Evolutionary conservation across 2,888 invertebrate genomes (phyloP).

Genomic region (Mythimna loreyi): DNA sequence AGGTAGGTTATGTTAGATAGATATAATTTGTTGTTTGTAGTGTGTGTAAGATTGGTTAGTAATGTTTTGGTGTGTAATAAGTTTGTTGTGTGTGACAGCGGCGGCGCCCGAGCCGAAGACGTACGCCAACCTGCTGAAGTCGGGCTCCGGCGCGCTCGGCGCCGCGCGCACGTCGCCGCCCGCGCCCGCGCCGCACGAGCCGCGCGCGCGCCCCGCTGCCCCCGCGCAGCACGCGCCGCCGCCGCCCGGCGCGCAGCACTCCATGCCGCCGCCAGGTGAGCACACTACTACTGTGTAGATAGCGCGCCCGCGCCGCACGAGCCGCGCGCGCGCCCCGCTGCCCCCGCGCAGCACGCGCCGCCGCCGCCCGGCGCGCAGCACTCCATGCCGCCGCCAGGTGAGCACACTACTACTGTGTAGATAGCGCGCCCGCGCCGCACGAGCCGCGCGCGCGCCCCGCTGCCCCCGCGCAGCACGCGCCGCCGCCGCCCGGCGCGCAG

Average conservation of each 20-base stretch:
- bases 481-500: too few species aligned
- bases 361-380: too few species aligned
- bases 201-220: slow-evolving; percentile 67
- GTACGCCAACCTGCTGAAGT: slow-evolving; percentile 96
- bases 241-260: slow-evolving; percentile 46
- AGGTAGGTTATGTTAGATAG: too few species aligned
- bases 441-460: slow-evolving; percentile 25
- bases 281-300: slow-evolving; percentile 25
- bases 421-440: too few species aligned
- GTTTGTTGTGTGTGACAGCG: slow-evolving; percentile 50
- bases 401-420: too few species aligned
- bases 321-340: slow-evolving; percentile 56
- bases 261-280: too few species aligned
- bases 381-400: too few species aligned
- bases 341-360: slow-evolving; percentile 62
- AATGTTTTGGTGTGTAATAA: background rate
- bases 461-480: too few species aligned
- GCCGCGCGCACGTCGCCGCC: slow-evolving; percentile 65
- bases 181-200: slow-evolving; percentile 65
- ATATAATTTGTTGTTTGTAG: too few species aligned
- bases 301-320: slow-evolving; percentile 42
- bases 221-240: slow-evolving; percentile 65
- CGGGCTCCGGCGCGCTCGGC: slow-evolving; percentile 81
- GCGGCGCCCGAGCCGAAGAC: slow-evolving; percentile 94
- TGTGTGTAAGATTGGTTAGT: too few species aligned